Evolutionary conservation across 2,113 vertebrate genomes (phyloP).

Genomic region (Crotophaga sulcirostris): DNA sequence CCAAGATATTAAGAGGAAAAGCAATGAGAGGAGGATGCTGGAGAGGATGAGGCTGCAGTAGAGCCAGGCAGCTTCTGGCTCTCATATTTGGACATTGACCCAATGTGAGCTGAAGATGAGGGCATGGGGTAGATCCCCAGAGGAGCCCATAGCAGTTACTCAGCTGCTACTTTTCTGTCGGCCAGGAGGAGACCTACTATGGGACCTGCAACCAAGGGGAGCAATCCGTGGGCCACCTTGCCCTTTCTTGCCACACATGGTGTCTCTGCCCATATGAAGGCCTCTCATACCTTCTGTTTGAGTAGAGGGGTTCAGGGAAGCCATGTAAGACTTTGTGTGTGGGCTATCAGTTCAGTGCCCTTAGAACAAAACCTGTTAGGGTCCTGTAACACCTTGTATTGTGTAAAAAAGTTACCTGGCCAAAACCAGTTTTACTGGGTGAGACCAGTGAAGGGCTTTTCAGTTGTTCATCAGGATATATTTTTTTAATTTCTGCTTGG

Average conservation of each 20-base stretch:
- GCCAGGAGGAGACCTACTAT: not conserved
- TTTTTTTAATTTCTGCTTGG: not conserved
- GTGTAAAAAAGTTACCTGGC: not conserved
- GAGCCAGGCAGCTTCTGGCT: not conserved
- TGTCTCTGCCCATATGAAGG: not conserved
- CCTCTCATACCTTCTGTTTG: not conserved
- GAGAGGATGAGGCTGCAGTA: not conserved
- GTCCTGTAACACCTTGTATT: not conserved
- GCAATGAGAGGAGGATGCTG: not conserved
- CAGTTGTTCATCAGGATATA: not conserved
- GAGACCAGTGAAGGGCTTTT: not conserved
- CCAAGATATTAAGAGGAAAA: not conserved
- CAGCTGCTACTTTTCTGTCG: not conserved
- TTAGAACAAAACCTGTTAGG: not conserved
- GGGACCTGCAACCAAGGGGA: not conserved
- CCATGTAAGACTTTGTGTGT: rapidly evolving
- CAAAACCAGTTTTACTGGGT: not conserved
- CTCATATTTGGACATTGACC: not conserved
- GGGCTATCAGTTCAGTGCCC: rapidly evolving
- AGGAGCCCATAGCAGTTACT: not conserved
- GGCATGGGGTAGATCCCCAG: not conserved
- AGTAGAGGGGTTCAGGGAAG: not conserved
- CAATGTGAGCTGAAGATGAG: not conserved
- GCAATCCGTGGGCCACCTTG: not conserved
- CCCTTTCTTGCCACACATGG: not conserved